These are phyloP conservation scores for Drosophila mulleri DNA, from an alignment of 2,888 invertebrate genomes.

Conservation along the genomic window DNA sequence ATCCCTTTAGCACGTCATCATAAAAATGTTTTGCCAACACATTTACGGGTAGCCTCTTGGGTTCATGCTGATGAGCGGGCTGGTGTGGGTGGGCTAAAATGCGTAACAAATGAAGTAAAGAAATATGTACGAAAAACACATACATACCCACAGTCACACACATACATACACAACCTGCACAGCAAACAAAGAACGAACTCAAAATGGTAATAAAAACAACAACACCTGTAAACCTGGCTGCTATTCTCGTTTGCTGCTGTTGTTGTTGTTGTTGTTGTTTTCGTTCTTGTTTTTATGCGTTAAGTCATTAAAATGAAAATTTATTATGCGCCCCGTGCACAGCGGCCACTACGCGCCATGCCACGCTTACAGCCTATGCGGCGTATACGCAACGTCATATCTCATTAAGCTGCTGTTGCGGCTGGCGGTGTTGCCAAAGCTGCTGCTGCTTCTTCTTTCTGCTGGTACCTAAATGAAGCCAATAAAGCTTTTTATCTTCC, in stretches of 20 bases:
- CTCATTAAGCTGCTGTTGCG: constrained; percentile 66
- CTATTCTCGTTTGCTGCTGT: constrained; percentile 26
- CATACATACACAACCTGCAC: constrained; percentile 2
- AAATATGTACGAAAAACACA: constrained; percentile 61
- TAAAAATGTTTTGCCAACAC: constrained; percentile 77
- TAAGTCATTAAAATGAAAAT: constrained; percentile 82
- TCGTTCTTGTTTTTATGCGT: constrained; percentile 67
- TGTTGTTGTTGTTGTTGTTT: constrained; percentile 38
- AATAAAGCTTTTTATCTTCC: constrained; percentile 78
- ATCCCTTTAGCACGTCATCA: constrained; percentile 80
- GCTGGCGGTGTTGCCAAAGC: constrained; percentile 14
- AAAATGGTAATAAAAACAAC: constrained; percentile 72
- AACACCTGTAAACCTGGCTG: constrained; percentile 66
- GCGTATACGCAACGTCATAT: constrained; percentile 63
- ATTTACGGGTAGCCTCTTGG: constrained; percentile 71
- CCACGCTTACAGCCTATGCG: constrained; percentile 49
- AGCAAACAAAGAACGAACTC: constrained; percentile 34
- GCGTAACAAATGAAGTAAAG: constrained; percentile 76
- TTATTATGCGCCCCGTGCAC: constrained; percentile 69
- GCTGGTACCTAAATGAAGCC: constrained; percentile 67
- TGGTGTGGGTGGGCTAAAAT: constrained; percentile 27
- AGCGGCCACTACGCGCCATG: constrained; percentile 25
- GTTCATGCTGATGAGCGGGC: constrained; percentile 23
- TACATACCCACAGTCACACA: constrained; percentile 13
- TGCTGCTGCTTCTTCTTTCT: constrained; percentile 13